Evolutionary conservation across 2,113 vertebrate species (phyloP), one percentile per base, ranked within the genome.

Genomic region (Puntigrus tetrazona): DNA sequence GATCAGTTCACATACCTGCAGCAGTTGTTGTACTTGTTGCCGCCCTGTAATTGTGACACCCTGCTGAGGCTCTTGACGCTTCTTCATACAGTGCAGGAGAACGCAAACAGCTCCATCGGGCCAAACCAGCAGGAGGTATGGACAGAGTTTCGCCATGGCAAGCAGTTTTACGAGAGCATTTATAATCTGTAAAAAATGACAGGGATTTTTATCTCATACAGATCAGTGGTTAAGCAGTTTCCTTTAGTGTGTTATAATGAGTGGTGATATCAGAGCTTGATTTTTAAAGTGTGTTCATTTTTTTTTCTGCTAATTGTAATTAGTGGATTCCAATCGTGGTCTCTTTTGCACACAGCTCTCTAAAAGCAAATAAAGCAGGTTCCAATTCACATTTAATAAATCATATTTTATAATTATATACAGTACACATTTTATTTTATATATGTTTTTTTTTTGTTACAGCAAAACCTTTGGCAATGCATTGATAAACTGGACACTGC

Each of bases 21-120:
- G 89, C 93, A 96, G 86, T 95, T 99, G 89, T 93, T 98, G 78
- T 96, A 96, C 85, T 91, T 98, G 90, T 94, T 99, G 87, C 96
- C 97, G 2, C 95, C 96, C 0, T 96, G 96, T 86, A 96, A 98
- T 94, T 96, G 96, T 0, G 97, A 98, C 92, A 97, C 97, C 0
- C 92, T 99, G 87, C 94, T 96, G 82, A 94, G 96, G 9, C 94
- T 98, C 82, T 95, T 98, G 90, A 90, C 91, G 57, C 91, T 96
- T 84, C 89, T 99, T 0, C 91, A 94, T 41, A 88, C 91, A 11
- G 95, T 98, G 86, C 96, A 97, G 83, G 94, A 87, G 88, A 92
- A 94, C 0, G 95, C 96, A 0, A 91, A 96, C 85, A 93, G 94
- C 93, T 93, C 90, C 85, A 25, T 92, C 8, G 93, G 94, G 2